Conservation (phyloP, 2,797 vertebrate genomes). For the Sebastes wilsoni region DNA sequence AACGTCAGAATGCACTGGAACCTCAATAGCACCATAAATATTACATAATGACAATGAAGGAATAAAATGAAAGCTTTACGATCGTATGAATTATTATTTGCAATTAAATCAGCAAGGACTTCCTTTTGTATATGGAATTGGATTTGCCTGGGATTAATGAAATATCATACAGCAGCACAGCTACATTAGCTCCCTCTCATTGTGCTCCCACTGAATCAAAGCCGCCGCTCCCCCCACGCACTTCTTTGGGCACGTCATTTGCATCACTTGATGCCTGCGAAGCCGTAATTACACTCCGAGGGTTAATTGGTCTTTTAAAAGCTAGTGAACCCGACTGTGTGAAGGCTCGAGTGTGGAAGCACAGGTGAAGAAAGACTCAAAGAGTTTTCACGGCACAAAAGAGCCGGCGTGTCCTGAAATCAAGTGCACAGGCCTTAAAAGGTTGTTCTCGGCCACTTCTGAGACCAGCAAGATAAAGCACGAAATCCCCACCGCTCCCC, state of each 20-base stretch:
- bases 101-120: constrained; percentile 11
- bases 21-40: neutral
- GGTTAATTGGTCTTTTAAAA: constrained; percentile 57
- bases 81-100: constrained; percentile 17
- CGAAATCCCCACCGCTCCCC: constrained; percentile 29
- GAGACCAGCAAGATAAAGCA: constrained; percentile 48
- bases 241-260: constrained; percentile 33
- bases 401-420: constrained; percentile 30
- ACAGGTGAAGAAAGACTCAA: constrained; percentile 26
- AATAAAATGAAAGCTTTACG: neutral
- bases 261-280: constrained; percentile 36
- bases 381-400: neutral
- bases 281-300: constrained; percentile 44
- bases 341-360: constrained; percentile 8
- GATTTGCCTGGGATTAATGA: constrained; percentile 19
- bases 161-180: constrained; percentile 17
- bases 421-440: constrained; percentile 40
- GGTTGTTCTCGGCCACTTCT: constrained; percentile 52
- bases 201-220: constrained; percentile 32
- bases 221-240: constrained; percentile 12
- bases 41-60: neutral
- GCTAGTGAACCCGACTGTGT: neutral
- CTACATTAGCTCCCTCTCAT: constrained; percentile 18
- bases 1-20: neutral
- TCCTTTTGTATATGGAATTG: constrained; percentile 24